Evolutionary conservation across 2,797 vertebrate genomes (phyloP), one percentile per base, ranked within the genome.

Genomic region (Hippopotamyrus pictus): DNA sequence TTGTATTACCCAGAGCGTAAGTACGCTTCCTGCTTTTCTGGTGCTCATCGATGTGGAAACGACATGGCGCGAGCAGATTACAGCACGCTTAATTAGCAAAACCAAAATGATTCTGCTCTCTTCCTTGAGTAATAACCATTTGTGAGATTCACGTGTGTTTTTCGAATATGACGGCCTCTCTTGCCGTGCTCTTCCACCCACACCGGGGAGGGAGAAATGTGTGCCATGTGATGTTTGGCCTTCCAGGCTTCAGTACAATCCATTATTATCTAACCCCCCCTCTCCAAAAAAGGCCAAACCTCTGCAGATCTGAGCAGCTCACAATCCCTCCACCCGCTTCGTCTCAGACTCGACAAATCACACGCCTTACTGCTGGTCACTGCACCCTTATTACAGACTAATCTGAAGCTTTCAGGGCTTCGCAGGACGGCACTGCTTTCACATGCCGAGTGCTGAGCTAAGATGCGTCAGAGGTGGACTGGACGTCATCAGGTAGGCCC

Each of bases 251-350:
- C 65, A 73, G 65, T 73, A 57, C 82, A 44, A 89, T 88, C 90
- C 84, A 73, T 91, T 89, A 90, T 88, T 8, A 79, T 62, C 22
- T 62, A 25, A 33, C 22, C 12, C 19, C 11, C 33, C 5, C 41
- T 14, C 59, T 29, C 46, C 25, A 19, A 48, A 50, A 22, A 50
- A 48, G 46, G 46, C 9, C 82, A 84, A 84, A 29, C 73, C 46
- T 84, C 82, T 51, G 41, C 82, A 84, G 82, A 84, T 84, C 82
- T 29, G 41, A 84, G 9, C 44, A 51, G 46, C 76, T 46, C 6
- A 25, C 83, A 25, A 53, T 85, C 7, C 82, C 25, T 85, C 48
- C 48, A 25, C 50, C 17, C 37, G 5, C 41, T 54, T 85, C 46
- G 50, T 22, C 53, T 37, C 25, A 57, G 11, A 54, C 85, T 14